Evolutionary conservation across 1,140 invertebrate genomes (phyloP).

Genomic region (Mizuhopecten yessoensis): DNA sequence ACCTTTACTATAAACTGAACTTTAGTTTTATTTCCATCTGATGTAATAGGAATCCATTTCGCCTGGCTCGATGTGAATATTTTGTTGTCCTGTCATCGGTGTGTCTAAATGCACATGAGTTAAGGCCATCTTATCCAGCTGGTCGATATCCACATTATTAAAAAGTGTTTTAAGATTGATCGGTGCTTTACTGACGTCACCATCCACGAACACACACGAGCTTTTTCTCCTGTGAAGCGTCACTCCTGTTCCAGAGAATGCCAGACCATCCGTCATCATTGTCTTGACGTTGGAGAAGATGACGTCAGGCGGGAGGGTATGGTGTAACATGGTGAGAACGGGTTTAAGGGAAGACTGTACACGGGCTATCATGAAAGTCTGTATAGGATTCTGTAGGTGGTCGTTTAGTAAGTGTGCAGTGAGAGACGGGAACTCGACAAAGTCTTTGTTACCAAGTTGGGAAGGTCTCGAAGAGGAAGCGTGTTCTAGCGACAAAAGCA

Average conservation of each 20-base stretch:
- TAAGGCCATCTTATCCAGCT: constrained; percentile 67
- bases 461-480: neutral
- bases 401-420: constrained; percentile 56
- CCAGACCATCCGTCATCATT: constrained; percentile 65
- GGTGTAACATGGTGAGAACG: constrained; percentile 55
- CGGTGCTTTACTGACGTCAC: neutral
- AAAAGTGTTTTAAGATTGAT: constrained; percentile 65
- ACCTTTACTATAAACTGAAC: neutral
- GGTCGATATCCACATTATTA: constrained; percentile 59
- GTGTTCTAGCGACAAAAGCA: constrained; percentile 68
- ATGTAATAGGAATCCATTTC: constrained; percentile 61
- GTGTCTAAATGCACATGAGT: constrained; percentile 70
- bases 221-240: constrained; percentile 70
- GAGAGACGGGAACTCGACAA: constrained; percentile 40
- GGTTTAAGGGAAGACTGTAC: constrained; percentile 50
- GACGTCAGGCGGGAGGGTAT: constrained; percentile 68
- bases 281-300: constrained; percentile 67
- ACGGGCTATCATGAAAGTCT: neutral
- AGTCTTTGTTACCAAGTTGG: neutral
- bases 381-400: constrained; percentile 53
- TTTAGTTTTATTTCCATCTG: constrained; percentile 45
- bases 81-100: neutral
- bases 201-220: constrained; percentile 66
- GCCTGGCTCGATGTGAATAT: constrained; percentile 48
- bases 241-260: constrained; percentile 71